Base-by-base conservation (phyloP, 64 coral and sea anemone genomes). In the Hydrozoanthus tunicans region DNA sequence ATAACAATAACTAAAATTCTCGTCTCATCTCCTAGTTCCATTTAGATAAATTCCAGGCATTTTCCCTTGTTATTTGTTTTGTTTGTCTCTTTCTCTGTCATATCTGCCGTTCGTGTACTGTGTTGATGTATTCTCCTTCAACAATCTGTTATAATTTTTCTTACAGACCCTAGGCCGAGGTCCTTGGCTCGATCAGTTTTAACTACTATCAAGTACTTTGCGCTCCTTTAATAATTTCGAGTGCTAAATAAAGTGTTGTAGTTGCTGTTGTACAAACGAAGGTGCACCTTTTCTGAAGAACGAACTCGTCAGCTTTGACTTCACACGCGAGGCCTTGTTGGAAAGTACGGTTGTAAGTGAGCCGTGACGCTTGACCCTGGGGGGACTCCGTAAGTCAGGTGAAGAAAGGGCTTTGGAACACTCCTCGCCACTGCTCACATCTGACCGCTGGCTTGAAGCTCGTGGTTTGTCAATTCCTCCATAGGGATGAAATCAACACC, bases 251-350 rank as follows among this genome's bases (percentile, higher is more conserved):
- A 53, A 27, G 13, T 43, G 32, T 43, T 43, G 32, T 43, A 43
- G 32, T 43, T 43, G 32, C 2, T 43, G 32, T 43, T 43, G 32
- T 43, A 43, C 32, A 43, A 15, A 66, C 9, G 7, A 17, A 27
- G 63, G 71, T 53, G 8, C 79, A 96, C 95, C 95, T 91, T 96
- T 96, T 59, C 86, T 96, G 82, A 96, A 96, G 81, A 96, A 93
- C 15, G 95, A 91, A 14, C 43, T 93, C 6, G 95, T 82, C 58
- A 96, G 81, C 66, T 86, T 96, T 11, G 95, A 96, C 53, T 92
- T 96, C 1, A 96, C 95, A 17, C 92, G 81, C 4, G 83, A 66
- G 13, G 95, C 95, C 70, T 96, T 96, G 51, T 83, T 88, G 13
- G 95, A 93, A 14, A 96, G 84, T 70, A 90, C 90, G 55, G 83